These are phyloP conservation scores for Crypturellus tataupa DNA, from an alignment of 2,797 vertebrate species.

Conservation along the genomic window DNA sequence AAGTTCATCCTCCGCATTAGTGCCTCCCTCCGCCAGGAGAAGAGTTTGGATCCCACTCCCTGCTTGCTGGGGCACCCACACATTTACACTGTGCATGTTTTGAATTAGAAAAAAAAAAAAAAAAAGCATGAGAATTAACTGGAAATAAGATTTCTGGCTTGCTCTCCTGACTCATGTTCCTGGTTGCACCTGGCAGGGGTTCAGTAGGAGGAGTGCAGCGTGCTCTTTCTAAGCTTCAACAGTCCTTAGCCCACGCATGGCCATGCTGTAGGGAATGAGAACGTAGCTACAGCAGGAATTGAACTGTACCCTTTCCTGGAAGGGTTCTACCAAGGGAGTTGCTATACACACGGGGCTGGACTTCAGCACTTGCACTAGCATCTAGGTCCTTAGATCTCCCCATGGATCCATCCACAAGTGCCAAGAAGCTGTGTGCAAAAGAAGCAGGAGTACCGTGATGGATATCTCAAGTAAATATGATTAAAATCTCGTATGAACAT, in stretches of 20 bases:
- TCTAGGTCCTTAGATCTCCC: background rate
- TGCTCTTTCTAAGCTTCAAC: background rate
- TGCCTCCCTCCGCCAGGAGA: fast-evolving
- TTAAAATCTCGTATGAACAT: fast-evolving
- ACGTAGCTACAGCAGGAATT: no score
- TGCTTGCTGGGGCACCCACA: fast-evolving
- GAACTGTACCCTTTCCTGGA: no score
- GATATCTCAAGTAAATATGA: background rate
- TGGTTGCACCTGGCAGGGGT: background rate
- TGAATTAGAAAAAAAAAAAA: background rate
- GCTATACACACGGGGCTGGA: background rate
- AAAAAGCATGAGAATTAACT: background rate
- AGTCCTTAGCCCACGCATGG: fast-evolving
- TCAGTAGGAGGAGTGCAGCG: fast-evolving
- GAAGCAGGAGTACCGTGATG: background rate
- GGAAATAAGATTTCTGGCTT: background rate
- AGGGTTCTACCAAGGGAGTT: fast-evolving
- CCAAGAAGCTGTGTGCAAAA: background rate
- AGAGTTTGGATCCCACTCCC: background rate
- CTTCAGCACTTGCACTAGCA: background rate
- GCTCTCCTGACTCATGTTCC: background rate
- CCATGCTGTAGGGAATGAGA: background rate
- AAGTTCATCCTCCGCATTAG: background rate
- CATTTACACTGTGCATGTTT: fast-evolving
- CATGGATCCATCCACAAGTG: background rate